A percentile compares a stretch with the other conserved stretches of the same genome.
These are phyloP conservation scores for Daktulosphaira vitifoliae DNA, from an alignment of 1,140 invertebrate species.

Conservation along the genomic window DNA sequence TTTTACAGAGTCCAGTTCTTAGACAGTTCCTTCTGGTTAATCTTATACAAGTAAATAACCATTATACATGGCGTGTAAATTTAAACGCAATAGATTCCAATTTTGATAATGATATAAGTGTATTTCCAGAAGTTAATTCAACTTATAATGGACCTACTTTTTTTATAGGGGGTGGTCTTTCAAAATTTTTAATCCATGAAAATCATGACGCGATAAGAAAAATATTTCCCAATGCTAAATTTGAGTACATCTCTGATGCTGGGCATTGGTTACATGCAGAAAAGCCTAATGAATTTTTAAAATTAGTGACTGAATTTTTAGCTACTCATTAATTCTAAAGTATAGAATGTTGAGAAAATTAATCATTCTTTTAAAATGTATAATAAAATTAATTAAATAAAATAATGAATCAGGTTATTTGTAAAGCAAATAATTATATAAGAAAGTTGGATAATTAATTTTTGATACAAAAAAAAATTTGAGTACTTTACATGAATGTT, in stretches of 20 bases:
- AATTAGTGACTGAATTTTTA: constrained; percentile 36
- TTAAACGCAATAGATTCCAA: constrained; percentile 57
- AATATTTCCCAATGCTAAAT: constrained; percentile 65
- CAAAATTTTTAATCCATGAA: constrained; percentile 61
- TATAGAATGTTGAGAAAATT: no score
- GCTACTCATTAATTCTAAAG: background rate
- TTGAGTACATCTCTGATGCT: constrained; percentile 65
- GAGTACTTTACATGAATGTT: no score
- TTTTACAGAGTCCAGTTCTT: constrained; percentile 44
- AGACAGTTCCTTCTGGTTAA: constrained; percentile 72
- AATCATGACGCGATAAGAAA: constrained; percentile 60
- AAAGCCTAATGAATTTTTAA: constrained; percentile 70
- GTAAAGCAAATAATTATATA: no score
- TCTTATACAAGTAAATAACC: constrained; percentile 55
- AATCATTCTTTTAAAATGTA: no score
- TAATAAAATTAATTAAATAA: no score
- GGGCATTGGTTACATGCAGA: constrained; percentile 91
- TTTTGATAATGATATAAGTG: constrained; percentile 51
- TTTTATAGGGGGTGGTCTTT: constrained; percentile 72
- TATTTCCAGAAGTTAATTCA: constrained; percentile 51
- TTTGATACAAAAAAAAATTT: no score
- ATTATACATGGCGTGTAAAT: constrained; percentile 64
- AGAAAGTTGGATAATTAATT: no score
- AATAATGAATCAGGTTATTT: no score
- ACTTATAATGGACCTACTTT: constrained; percentile 60